A percentile compares a stretch with the other conserved stretches of the same genome.
These are phyloP conservation scores for Myotis brandtii DNA, from an alignment of 2,113 vertebrate genomes.

Conservation along the genomic window DNA sequence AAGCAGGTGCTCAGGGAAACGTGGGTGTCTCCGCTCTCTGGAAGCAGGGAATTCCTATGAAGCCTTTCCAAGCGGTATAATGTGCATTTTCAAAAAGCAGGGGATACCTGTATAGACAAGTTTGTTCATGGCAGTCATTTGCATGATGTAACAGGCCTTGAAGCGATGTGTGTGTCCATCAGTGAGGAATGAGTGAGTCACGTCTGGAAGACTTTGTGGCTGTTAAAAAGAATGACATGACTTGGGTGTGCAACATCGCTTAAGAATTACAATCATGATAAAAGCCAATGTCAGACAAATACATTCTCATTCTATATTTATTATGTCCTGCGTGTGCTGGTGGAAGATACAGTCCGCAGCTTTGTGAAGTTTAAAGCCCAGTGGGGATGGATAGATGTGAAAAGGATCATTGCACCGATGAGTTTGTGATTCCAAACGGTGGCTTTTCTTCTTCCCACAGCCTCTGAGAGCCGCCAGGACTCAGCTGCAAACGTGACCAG, in stretches of 20 bases:
- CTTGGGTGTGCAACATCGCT: neutral
- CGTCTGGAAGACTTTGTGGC: neutral
- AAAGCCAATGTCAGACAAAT: neutral
- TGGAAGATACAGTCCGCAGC: fast-evolving
- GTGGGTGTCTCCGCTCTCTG: neutral
- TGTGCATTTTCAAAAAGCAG: neutral
- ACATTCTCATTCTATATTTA: neutral
- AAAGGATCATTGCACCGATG: fast-evolving
- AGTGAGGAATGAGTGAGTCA: neutral
- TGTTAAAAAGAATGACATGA: neutral
- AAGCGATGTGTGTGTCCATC: neutral
- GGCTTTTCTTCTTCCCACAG: neutral
- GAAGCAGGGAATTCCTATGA: neutral
- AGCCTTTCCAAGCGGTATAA: neutral
- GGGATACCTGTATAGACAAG: neutral
- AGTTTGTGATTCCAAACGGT: fast-evolving
- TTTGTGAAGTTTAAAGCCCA: fast-evolving
- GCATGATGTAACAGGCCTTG: neutral
- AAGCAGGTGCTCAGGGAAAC: neutral
- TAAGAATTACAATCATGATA: neutral
- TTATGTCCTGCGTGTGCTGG: neutral
- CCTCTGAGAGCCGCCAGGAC: conserved; percentile 91
- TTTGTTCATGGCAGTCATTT: neutral
- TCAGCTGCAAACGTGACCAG: conserved; percentile 84
- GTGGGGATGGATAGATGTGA: fast-evolving